Base-by-base conservation (phyloP, 2,797 vertebrate species). In the Falco berigora region DNA sequence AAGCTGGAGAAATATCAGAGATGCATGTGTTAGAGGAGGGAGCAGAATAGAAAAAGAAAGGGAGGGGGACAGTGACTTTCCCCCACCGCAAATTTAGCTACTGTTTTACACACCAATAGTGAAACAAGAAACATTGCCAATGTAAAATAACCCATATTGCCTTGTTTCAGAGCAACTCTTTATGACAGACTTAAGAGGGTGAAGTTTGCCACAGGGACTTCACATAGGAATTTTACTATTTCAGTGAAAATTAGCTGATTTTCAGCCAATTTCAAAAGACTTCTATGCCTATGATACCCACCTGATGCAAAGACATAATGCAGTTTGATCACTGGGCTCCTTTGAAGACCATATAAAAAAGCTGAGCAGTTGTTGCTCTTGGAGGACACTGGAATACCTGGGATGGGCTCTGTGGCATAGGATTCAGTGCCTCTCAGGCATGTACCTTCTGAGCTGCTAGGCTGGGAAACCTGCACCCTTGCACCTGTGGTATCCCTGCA, bases 21-120 rank as follows among this genome's bases (percentile, higher is more conserved):
- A 30, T 1, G 3, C 0, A 1, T 42, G 9, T 73, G 9, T 56
- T 61, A 30, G 47, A 85, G 3, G 12, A 53, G 14, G 12, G 27
- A 74, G 42, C 9, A 42, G 21, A 80, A 62, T 0, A 53, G 11
- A 28, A 69, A 61, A 71, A 52, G 10, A 55, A 82, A 59, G 20
- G 32, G 9, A 56, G 24, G 1, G 16, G 20, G 25, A 68, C 32
- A 80, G 30, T 62, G 61, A 8, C 13, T 69, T 56, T 20, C 2
- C 11, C 6, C 4, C 4, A 34, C 38, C 0, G 3, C 36, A 69
- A 59, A 73, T 55, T 47, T 40, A 55, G 24, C 55, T 38, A 16
- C 59, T 17, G 18, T 61, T 96, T 66, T 40, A 32, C 14, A n/a
- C 10, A 7, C 44, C 4, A 5, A 30, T 73, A 68, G 19, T 15